Percentiles rank a stretch among this genome's conserved stretches.
Conservation (phyloP, 2,888 invertebrate genomes). For the Drosophila differens region DNA sequence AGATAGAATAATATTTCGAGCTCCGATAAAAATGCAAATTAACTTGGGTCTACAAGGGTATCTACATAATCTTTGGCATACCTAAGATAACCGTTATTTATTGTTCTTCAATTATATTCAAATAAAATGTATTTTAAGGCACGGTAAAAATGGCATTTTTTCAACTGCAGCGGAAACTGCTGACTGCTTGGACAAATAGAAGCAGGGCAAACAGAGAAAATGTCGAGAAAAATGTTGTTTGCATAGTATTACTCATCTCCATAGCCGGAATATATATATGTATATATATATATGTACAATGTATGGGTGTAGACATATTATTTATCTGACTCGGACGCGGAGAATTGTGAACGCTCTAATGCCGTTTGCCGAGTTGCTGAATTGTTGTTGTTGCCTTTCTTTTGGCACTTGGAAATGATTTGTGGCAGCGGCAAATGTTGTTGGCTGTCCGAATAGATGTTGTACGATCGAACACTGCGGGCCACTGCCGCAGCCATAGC, state of each 20-base stretch:
- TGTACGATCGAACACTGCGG: slow-evolving; percentile 35
- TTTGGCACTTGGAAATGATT: slow-evolving; percentile 79
- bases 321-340: slow-evolving; percentile 38
- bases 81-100: background rate
- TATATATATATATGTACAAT: background rate
- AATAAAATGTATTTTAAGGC: background rate
- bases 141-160: background rate
- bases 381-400: slow-evolving; percentile 24
- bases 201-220: slow-evolving; percentile 16
- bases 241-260: slow-evolving; percentile 35
- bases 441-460: slow-evolving; percentile 58
- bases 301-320: slow-evolving; percentile 21
- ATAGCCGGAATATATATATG: slow-evolving; percentile 8
- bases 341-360: slow-evolving; percentile 68
- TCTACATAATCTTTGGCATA: background rate
- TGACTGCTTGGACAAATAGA: slow-evolving; percentile 34
- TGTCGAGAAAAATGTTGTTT: slow-evolving; percentile 17
- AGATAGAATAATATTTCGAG: background rate
- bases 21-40: background rate
- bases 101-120: background rate
- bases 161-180: slow-evolving; percentile 43
- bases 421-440: slow-evolving; percentile 70
- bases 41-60: background rate
- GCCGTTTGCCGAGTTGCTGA: slow-evolving; percentile 35
- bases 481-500: slow-evolving; percentile 18